Evolutionary conservation across 2,888 invertebrate species (phyloP).

Genomic region (Hydrotaea cyrtoneurina): DNA sequence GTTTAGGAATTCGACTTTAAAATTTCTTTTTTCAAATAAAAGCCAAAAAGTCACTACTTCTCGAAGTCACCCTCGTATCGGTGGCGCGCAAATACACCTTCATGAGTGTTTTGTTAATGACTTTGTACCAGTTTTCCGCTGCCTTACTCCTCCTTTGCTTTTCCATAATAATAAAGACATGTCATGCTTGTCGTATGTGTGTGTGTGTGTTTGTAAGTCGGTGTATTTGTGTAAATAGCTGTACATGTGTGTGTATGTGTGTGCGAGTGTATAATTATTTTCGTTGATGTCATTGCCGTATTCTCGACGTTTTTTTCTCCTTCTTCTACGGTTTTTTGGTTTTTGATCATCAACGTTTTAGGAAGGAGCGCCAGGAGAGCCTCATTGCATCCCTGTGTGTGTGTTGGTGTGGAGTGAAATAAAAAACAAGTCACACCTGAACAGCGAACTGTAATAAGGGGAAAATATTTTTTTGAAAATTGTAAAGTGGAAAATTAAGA

Average conservation of each 20-base stretch:
- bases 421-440: no score
- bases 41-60: no score
- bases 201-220: background rate
- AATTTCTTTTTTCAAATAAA: no score
- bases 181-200: conserved; percentile 7
- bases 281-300: conserved; percentile 44
- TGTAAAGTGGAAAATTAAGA: no score
- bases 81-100: background rate
- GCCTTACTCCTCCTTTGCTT: background rate
- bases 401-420: no score
- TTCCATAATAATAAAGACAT: conserved; percentile 50
- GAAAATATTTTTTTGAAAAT: no score
- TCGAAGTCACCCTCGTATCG: no score
- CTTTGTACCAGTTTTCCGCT: conserved; percentile 44
- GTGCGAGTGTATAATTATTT: conserved; percentile 3
- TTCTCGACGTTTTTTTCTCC: background rate
- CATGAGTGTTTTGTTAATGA: conserved; percentile 50
- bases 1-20: no score
- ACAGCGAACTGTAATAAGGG: no score
- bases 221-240: background rate
- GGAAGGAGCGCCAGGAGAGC: background rate
- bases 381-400: background rate
- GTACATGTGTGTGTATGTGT: background rate
- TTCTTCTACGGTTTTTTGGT: no score
- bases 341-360: background rate